Evolutionary conservation across 2,888 invertebrate species (phyloP), one percentile per base, ranked within the genome.

Genomic region (Drosophila eohydei): DNA sequence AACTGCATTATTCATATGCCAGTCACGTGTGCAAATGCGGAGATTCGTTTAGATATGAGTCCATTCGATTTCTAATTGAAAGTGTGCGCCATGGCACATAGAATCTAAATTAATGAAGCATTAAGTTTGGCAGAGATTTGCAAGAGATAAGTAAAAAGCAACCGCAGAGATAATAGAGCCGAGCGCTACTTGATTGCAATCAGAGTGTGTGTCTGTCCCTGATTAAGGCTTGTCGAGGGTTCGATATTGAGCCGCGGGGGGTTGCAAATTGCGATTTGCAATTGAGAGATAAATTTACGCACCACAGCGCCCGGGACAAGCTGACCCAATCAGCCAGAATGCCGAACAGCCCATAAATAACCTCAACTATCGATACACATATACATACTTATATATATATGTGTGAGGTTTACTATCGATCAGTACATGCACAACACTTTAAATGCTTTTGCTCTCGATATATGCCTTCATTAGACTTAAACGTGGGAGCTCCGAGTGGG

Each of bases 241-340:
- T 55, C 68, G 41, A 46, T 40, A 28, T 36, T 44, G 51, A 50
- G 63, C 57, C 60, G 8, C 83, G 71, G 87, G 87, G 81, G 83
- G 83, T 74, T 61, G 60, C 43, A 66, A 67, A 59, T 65, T 59
- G 36, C 51, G 51, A 65, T 63, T 71, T 69, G 67, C 81, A 78
- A 78, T 73, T 69, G 63, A 68, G 84, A 78, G 86, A 88, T 82
- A 83, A 77, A 80, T 83, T 82, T 51, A 83, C 88, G 88, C 83
- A 74, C 74, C 71, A 71, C 41, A 73, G 88, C 85, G 55, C 66
- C 69, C 54, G 64, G 57, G 62, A 72, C 72, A 63, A 36, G 80
- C 83, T 80, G 88, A 67, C 68, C 76, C 80, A 88, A 88, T 85
- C 85, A 88, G 71, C 82, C 57, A 73, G 76, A 80, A 80, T 80